Conservation (phyloP, 2,113 vertebrate species). For the Cyprinus carpio region DNA sequence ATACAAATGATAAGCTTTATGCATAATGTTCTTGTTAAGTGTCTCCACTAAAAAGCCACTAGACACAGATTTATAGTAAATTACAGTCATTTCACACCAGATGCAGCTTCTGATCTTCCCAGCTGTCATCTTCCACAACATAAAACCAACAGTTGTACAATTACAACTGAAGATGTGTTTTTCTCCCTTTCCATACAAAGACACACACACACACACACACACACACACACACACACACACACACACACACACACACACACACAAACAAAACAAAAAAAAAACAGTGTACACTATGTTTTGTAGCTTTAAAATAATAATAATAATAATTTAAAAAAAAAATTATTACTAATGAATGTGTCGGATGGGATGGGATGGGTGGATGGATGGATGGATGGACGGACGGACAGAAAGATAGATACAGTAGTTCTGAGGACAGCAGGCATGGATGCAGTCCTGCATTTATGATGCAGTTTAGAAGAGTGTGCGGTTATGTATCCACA, state of each 20-base stretch:
- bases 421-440: not conserved
- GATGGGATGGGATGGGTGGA: not conserved
- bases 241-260: too few species aligned
- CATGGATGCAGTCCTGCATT: not conserved
- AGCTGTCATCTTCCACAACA: constrained; percentile 41
- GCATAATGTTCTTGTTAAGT: constrained; percentile 26
- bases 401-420: too few species aligned
- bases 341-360: not conserved
- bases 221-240: too few species aligned
- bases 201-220: too few species aligned
- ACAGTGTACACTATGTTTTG: not conserved
- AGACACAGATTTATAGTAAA: constrained; percentile 46
- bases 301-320: not conserved
- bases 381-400: too few species aligned
- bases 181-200: not conserved
- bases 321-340: not conserved
- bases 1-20: constrained; percentile 28
- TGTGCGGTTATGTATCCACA: not conserved
- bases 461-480: not conserved
- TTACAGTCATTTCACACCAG: constrained; percentile 50
- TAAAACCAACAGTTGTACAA: constrained; percentile 7
- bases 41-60: constrained; percentile 33
- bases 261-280: too few species aligned
- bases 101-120: constrained; percentile 44
- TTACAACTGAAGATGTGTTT: not conserved